A percentile compares a stretch with the other conserved stretches of the same genome.
Evolutionary conservation across 2,113 vertebrate species (phyloP).

Genomic region (Protobothrops flavoviridis): DNA sequence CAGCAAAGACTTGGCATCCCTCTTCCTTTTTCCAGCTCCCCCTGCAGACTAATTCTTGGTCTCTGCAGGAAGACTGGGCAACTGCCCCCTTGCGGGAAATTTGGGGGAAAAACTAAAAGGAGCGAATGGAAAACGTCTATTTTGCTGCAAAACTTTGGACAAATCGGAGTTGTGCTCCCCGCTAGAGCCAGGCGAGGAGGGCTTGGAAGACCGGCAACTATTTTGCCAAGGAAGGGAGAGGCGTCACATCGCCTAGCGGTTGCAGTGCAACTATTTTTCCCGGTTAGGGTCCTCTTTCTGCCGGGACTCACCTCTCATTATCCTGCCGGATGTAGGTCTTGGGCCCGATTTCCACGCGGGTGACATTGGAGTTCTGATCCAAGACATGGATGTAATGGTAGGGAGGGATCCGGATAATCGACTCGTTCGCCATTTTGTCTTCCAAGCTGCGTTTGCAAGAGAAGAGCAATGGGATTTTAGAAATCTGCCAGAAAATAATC

Average conservation of each 20-base stretch:
- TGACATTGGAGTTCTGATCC: constrained; percentile 91
- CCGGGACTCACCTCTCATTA: constrained; percentile 78
- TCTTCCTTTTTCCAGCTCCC: neutral
- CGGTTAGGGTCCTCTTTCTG: no score
- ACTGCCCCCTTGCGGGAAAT: neutral
- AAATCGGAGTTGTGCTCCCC: neutral
- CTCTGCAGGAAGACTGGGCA: neutral
- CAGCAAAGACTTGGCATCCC: neutral
- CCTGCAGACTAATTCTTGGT: neutral
- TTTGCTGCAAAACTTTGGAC: neutral
- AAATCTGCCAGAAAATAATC: neutral
- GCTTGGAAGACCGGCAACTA: neutral
- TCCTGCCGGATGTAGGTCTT: constrained; percentile 91
- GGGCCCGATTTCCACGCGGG: constrained; percentile 83
- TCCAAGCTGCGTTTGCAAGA: neutral
- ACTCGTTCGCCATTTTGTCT: constrained; percentile 58
- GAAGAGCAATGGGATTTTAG: neutral
- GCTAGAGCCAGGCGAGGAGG: neutral
- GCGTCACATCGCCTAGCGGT: neutral
- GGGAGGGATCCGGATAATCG: constrained; percentile 89
- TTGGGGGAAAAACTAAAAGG: neutral
- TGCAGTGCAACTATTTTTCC: no score
- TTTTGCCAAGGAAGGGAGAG: neutral
- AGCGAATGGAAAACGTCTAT: neutral
- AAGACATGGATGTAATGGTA: constrained; percentile 89